Percentiles rank a stretch among this genome's conserved stretches.
phyloP scores from a whole-genome alignment of 2,113 vertebrate genomes.

The Empidonax alnorum region DNA sequence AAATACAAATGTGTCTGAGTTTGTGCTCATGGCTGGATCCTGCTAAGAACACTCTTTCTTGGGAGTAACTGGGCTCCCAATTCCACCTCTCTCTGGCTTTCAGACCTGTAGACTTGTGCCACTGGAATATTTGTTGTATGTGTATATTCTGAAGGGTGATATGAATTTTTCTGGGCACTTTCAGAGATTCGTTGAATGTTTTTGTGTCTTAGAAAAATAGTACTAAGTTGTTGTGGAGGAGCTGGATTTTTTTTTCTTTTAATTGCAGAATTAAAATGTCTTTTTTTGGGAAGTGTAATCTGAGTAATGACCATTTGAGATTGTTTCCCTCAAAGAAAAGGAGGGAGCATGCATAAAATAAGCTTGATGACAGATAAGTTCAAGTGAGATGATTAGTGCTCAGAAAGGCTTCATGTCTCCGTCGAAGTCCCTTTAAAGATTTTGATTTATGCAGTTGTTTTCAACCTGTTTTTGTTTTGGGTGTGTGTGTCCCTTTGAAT shows the following conservation, averaged over 20 bases:
- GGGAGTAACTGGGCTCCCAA: background rate
- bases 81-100: background rate
- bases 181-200: constrained; percentile 4
- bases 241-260: background rate
- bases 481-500: constrained; percentile 63
- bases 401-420: constrained; percentile 57
- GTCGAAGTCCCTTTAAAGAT: constrained; percentile 15
- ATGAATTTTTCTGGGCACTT: constrained; percentile 57
- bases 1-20: background rate
- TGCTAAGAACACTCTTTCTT: constrained; percentile 49
- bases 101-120: constrained; percentile 2
- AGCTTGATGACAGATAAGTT: background rate
- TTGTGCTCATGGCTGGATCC: background rate
- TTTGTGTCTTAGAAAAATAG: constrained; percentile 25
- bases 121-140: constrained; percentile 36
- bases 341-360: background rate
- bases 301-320: background rate
- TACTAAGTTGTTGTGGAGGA: background rate
- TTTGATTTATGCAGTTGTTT: constrained; percentile 65
- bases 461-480: constrained; percentile 64
- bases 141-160: constrained; percentile 39
- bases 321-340: constrained; percentile 25
- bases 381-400: constrained; percentile 24
- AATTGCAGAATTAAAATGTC: background rate
- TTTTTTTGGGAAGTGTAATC: background rate